Base-by-base conservation (phyloP, 2,888 invertebrate genomes). In the Ditylenchus weischeri region DNA sequence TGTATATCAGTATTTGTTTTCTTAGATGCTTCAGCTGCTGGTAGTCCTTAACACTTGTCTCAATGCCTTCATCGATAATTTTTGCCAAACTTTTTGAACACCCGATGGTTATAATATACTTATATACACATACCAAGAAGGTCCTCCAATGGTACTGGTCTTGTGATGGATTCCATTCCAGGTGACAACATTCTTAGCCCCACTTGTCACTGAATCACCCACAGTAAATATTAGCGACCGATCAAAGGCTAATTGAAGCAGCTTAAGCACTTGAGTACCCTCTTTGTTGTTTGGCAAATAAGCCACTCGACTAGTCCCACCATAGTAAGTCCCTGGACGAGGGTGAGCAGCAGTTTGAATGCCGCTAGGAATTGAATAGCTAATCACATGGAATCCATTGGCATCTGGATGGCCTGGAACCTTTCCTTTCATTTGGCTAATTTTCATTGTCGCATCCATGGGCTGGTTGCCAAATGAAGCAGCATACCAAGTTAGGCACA, bases 91-190 rank as follows among this genome's bases (percentile, higher is more conserved):
- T n/a, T n/a, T n/a, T n/a, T n/a, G n/a, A n/a, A n/a, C n/a, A n/a
- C n/a, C n/a, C n/a, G n/a, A n/a, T n/a, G n/a, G n/a, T n/a, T 29
- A 29, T 29, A 29, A 4, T 29, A 2, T 29, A 29, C 29, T 29
- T 5, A 29, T 29, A 29, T 29, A 29, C 2, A 29, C 29, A 29
- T 29, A 29, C 29, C 29, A 29, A 29, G 29, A 29, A 29, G 79
- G 69, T 49, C 84, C 60, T 29, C 76, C 77, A 54, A 21, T 35
- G 13, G 59, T 63, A 48, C 38, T 68, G 11, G 91, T 91, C 84
- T 91, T 91, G 83, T 91, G 91, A 80, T 91, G 91, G 70, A 91
- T 90, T 80, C 89, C 89, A 83, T 91, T 91, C 94, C 94, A 94
- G 58, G 91, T 89, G 65, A 93, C 90, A 69, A 92, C 91, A 86